Percentiles rank a stretch among this genome's conserved stretches.
These are phyloP conservation scores for Drosophila anomelani DNA, from an alignment of 2,888 invertebrate genomes.

Conservation along the genomic window DNA sequence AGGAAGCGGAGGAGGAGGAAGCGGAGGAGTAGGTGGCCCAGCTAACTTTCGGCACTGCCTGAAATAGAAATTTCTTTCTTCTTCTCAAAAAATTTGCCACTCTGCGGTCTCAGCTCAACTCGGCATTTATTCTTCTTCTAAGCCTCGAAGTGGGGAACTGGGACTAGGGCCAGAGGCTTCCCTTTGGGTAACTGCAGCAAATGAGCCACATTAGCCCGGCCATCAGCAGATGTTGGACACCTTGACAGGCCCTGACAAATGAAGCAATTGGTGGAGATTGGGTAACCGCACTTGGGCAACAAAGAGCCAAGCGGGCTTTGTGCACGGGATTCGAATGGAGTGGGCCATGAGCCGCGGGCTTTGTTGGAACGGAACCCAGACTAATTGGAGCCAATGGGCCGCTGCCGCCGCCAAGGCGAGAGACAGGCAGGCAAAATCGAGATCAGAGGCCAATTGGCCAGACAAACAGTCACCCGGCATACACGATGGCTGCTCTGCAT, in stretches of 20 bases:
- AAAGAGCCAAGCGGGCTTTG: slow-evolving; percentile 17
- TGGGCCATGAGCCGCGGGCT: slow-evolving; percentile 20
- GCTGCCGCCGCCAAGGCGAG: slow-evolving; percentile 31
- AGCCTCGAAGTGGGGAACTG: background rate
- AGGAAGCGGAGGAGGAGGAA: slow-evolving; percentile 7
- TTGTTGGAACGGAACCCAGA: slow-evolving; percentile 25
- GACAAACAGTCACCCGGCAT: slow-evolving; percentile 27
- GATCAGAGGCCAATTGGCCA: slow-evolving; percentile 62
- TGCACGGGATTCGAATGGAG: slow-evolving; percentile 11
- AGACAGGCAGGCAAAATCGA: slow-evolving; percentile 42
- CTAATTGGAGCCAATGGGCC: slow-evolving; percentile 65
- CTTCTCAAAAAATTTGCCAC: slow-evolving; percentile 29
- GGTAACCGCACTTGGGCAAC: slow-evolving; percentile 67
- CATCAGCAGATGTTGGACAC: slow-evolving; percentile 61
- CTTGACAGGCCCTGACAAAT: slow-evolving; percentile 69
- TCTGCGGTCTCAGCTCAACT: slow-evolving; percentile 24
- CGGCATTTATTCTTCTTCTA: slow-evolving; percentile 24
- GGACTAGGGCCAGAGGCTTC: slow-evolving; percentile 10
- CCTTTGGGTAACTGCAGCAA: slow-evolving; percentile 12
- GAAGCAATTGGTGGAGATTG: slow-evolving; percentile 72
- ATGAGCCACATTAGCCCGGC: slow-evolving; percentile 34
- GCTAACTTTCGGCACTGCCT: slow-evolving; percentile 37
- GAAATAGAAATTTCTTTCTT: slow-evolving; percentile 51
- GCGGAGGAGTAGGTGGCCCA: slow-evolving; percentile 16
- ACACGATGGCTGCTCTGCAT: slow-evolving; percentile 41